These are phyloP conservation scores for Misgurnus anguillicaudatus DNA, from an alignment of 2,113 vertebrate genomes.

Conservation along the genomic window DNA sequence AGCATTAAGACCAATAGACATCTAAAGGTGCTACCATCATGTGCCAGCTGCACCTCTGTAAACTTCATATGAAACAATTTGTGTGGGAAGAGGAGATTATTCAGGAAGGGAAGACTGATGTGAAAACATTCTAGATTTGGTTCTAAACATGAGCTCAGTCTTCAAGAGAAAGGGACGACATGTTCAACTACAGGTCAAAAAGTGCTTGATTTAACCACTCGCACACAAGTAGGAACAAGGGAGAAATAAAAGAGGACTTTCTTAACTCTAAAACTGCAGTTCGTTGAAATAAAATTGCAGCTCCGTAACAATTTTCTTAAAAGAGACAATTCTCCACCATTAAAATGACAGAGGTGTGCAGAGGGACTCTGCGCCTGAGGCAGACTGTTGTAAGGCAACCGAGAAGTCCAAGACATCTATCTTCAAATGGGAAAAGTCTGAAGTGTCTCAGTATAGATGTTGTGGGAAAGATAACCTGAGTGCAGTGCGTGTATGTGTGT, in stretches of 20 bases:
- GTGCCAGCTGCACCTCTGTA: constrained; percentile 59
- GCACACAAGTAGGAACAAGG: constrained; percentile 63
- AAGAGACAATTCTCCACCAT: constrained; percentile 52
- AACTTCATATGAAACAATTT: constrained; percentile 59
- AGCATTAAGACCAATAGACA: constrained; percentile 57
- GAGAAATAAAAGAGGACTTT: constrained; percentile 5
- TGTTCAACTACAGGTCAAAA: constrained; percentile 64
- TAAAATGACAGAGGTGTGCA: constrained; percentile 61
- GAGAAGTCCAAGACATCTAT: constrained; percentile 69
- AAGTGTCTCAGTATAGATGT: constrained; percentile 73
- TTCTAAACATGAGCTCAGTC: constrained; percentile 56
- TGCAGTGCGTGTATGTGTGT: constrained; percentile 52
- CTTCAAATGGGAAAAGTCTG: constrained; percentile 74
- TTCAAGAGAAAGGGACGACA: constrained; percentile 52
- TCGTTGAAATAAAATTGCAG: constrained; percentile 57
- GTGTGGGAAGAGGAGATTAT: constrained; percentile 43
- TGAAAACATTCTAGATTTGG: not conserved
- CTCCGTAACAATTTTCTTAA: constrained; percentile 54
- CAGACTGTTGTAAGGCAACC: constrained; percentile 77
- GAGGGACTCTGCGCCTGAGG: constrained; percentile 63
- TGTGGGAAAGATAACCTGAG: constrained; percentile 66
- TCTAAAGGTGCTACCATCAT: constrained; percentile 43
- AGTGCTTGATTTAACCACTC: constrained; percentile 77
- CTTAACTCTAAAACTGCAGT: constrained; percentile 52
- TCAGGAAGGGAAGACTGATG: constrained; percentile 60